Percentiles rank a stretch among this genome's conserved stretches.
These are phyloP conservation scores for Aphelenchoides besseyi DNA, from an alignment of 1,140 invertebrate genomes.

Conservation along the genomic window DNA sequence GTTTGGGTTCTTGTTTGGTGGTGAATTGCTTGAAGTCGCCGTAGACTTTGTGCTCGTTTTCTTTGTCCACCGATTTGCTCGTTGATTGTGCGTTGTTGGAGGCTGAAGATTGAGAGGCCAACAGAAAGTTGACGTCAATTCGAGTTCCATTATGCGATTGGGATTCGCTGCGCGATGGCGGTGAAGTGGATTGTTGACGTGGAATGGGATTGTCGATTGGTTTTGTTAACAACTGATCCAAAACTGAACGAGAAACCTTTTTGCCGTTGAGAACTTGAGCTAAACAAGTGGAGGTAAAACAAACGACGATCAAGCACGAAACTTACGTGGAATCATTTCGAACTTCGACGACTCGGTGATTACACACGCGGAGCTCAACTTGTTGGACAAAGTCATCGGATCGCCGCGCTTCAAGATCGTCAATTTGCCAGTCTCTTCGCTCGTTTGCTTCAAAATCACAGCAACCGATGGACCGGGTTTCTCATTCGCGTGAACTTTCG, in stretches of 20 bases:
- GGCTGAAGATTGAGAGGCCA: too few species aligned
- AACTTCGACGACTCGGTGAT: not conserved
- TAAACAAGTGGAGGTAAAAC: not conserved
- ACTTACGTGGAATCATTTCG: slow-evolving; percentile 17
- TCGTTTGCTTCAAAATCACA: not conserved
- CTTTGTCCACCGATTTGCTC: not conserved
- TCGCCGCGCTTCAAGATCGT: not conserved
- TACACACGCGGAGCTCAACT: not conserved
- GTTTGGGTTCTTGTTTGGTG: slow-evolving; percentile 38
- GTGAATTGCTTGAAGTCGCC: slow-evolving; percentile 39
- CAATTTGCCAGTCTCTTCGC: not conserved
- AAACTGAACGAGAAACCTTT: not conserved
- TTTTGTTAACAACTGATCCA: slow-evolving; percentile 10
- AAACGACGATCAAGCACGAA: not conserved
- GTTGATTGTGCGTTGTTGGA: not conserved
- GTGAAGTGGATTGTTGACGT: not conserved
- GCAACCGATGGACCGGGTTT: not conserved
- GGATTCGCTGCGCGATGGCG: not conserved
- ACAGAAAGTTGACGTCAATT: slow-evolving; percentile 30
- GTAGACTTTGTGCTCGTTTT: slow-evolving; percentile 24
- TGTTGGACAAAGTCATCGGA: too few species aligned
- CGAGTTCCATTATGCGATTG: slow-evolving; percentile 25
- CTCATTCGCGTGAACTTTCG: not conserved
- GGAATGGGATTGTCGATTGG: not conserved
- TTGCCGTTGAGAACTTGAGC: slow-evolving; percentile 16